These are phyloP conservation scores for Oscarella lobularis DNA, from an alignment of 37 sponge, comb jelly and placozoan species.

Conservation along the genomic window DNA sequence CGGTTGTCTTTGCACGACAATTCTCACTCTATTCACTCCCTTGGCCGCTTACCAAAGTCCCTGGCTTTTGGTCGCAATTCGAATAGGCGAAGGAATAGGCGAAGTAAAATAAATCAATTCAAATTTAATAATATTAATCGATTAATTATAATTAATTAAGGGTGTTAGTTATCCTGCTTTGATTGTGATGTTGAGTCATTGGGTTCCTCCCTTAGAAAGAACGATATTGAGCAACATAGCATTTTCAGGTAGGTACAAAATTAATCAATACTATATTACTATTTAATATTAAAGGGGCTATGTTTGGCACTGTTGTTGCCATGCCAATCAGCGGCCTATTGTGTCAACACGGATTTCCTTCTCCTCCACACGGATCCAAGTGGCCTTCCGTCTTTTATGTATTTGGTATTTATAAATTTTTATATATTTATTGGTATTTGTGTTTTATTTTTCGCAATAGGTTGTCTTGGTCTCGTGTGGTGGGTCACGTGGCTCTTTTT, in stretches of 20 bases:
- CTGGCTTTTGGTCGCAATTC: constrained; percentile 49
- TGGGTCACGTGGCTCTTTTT: constrained; percentile 67
- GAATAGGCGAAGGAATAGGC: constrained; percentile 77
- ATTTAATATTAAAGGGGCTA: constrained; percentile 43
- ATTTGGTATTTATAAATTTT: constrained; percentile 77
- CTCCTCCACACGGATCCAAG: neutral
- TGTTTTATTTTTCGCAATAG: no score
- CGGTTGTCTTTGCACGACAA: constrained; percentile 60
- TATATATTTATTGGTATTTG: neutral
- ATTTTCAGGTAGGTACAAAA: constrained; percentile 55
- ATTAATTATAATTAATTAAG: no score
- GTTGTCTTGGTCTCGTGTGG: constrained; percentile 69
- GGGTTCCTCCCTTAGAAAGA: constrained; percentile 84
- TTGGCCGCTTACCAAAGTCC: constrained; percentile 42
- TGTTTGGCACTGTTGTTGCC: constrained; percentile 66
- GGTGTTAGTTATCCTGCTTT: constrained; percentile 92
- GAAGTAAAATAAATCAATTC: constrained; percentile 37
- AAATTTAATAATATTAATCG: no score
- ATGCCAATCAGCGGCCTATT: constrained; percentile 74
- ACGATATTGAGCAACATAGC: constrained; percentile 52
- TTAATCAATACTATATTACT: no score
- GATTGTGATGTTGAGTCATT: constrained; percentile 69
- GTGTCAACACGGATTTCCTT: constrained; percentile 56
- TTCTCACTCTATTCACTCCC: constrained; percentile 81
- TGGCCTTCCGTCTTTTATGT: constrained; percentile 92